Evolutionary conservation across 2,797 vertebrate genomes (phyloP).

Genomic region (Gephyroberyx darwinii): DNA sequence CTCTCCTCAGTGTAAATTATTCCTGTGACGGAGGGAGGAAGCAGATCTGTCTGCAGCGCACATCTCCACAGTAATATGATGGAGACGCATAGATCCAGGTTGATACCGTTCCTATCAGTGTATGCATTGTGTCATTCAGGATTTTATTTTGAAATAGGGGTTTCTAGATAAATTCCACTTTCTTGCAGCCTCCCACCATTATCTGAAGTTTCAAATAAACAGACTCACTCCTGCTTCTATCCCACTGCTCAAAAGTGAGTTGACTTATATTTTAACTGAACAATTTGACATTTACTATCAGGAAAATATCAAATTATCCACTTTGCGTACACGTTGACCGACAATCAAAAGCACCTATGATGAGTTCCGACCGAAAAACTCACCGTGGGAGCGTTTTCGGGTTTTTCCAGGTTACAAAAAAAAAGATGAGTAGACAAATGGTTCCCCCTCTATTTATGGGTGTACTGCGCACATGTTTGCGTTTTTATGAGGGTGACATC

Average conservation of each 20-base stretch:
- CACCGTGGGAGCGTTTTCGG: slow-evolving; percentile 27
- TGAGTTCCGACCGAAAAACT: neutral
- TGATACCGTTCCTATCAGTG: neutral
- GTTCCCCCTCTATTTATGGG: slow-evolving; percentile 40
- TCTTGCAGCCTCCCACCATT: neutral
- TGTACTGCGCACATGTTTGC: slow-evolving; percentile 61
- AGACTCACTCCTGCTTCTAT: neutral
- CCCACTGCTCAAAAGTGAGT: neutral
- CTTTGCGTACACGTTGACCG: neutral
- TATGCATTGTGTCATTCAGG: neutral
- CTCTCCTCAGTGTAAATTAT: slow-evolving; percentile 52
- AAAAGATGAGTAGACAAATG: slow-evolving; percentile 22
- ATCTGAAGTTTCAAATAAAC: neutral
- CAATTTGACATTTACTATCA: slow-evolving; percentile 11
- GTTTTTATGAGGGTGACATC: slow-evolving; percentile 72
- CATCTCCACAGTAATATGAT: too few relatives aligned
- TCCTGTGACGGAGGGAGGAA: slow-evolving; percentile 46
- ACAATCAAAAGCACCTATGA: neutral
- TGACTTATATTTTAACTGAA: neutral
- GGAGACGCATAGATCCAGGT: neutral
- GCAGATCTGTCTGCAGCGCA: neutral
- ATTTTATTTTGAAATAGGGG: neutral
- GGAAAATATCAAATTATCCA: too few relatives aligned
- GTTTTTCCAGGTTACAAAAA: too few relatives aligned
- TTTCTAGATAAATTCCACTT: slow-evolving; percentile 4